These are phyloP conservation scores for Oryzaephilus surinamensis DNA, from an alignment of 1,140 invertebrate species.

Conservation along the genomic window DNA sequence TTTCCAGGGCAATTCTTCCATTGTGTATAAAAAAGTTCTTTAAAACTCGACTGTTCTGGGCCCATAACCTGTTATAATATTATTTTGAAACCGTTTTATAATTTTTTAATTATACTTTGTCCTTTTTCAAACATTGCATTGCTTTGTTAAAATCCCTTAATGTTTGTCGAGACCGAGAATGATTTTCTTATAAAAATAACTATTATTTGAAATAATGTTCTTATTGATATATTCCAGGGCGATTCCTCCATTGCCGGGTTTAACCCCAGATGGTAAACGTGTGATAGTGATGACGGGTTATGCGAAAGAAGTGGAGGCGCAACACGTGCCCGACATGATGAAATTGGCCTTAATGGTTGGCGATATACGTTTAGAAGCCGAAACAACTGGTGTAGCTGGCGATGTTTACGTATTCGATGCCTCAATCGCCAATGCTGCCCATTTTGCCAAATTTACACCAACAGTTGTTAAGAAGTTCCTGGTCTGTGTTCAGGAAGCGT, in stretches of 20 bases:
- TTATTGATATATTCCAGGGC: conserved; percentile 59
- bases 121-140: no score
- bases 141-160: no score
- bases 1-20: no score
- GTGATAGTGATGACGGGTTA: conserved; percentile 60
- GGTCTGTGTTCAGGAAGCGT: conserved; percentile 74
- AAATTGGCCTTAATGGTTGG: conserved; percentile 74
- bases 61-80: no score
- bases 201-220: not conserved
- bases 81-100: no score
- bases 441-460: conserved; percentile 68
- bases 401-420: conserved; percentile 73
- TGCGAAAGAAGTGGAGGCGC: conserved; percentile 45
- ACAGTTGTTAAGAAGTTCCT: conserved; percentile 68
- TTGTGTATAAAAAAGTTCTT: no score
- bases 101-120: no score
- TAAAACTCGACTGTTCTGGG: no score
- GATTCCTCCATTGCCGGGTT: conserved; percentile 64
- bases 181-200: no score
- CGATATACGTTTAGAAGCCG: conserved; percentile 64
- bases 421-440: conserved; percentile 55
- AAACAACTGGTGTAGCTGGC: conserved; percentile 63
- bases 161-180: no score
- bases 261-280: conserved; percentile 64
- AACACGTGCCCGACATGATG: conserved; percentile 55